Base-by-base conservation (phyloP, 2,888 invertebrate species). In the Heliconius charithonia region DNA sequence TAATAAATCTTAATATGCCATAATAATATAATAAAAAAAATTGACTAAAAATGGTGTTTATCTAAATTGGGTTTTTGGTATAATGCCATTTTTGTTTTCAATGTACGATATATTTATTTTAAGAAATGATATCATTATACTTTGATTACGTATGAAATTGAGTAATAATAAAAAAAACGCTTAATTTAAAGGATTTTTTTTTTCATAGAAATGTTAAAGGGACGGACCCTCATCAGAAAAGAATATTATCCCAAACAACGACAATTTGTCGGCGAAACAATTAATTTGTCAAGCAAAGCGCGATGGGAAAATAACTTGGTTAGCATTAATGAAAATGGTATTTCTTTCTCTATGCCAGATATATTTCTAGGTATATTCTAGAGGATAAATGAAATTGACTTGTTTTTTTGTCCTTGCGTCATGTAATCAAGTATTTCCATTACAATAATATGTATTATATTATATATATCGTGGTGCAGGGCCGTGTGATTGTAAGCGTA, bases 161-260 rank as follows among this genome's bases (percentile, higher is more conserved):
- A 41, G 13, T 25, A 62, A 62, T 70, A 41, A 77, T 76, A 67
- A 59, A 76, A 59, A 71, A 62, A 75, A 82, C 82, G 84, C 77
- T 78, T 80, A 76, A 71, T 84, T 83, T 82, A 72, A 85, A 89
- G 87, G 85, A 87, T 85, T 7, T 37, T 9, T 83, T 86, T 86
- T 86, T 87, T 85, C 86, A 84, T 82, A 81, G 80, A 82, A 86
- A 86, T 86, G 85, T 86, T 86, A 85, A 86, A 85, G 84, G 85
- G 85, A 92, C 93, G 85, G 85, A 92, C 93, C 93, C 92, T 92
- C 91, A 90, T 93, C 93, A 92, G 89, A 90, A 90, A 90, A 89
- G 88, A 89, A 78, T 80, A 91, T 90, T 90, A 81, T 79, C 86
- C 86, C 85, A 86, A 88, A 88, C 88, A 90, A 89, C 90, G 90